Conservation (phyloP, 2,888 invertebrate genomes). For the Ischnura elegans region DNA sequence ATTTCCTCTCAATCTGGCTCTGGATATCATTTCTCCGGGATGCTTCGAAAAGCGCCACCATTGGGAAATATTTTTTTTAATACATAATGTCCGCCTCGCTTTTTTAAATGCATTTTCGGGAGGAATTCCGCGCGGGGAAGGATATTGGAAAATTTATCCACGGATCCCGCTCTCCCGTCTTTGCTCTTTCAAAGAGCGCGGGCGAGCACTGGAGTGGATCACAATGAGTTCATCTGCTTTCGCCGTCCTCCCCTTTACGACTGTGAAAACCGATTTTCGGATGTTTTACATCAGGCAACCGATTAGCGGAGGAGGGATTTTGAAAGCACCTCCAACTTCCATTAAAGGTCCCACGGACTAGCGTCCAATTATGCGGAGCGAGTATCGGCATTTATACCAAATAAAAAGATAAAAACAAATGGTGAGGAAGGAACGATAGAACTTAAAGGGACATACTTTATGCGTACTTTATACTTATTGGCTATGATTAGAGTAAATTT, state of each 20-base stretch:
- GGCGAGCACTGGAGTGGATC: background rate
- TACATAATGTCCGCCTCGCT: background rate
- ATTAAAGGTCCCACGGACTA: background rate
- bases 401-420: background rate
- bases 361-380: background rate
- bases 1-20: conserved; percentile 15
- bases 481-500: too few relatives aligned
- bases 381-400: background rate
- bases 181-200: background rate
- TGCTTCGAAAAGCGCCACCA: conserved; percentile 20
- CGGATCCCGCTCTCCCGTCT: background rate
- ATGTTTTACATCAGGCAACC: background rate
- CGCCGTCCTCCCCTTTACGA: background rate
- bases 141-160: background rate
- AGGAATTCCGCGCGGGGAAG: background rate
- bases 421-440: too few relatives aligned
- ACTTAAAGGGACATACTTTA: too few relatives aligned
- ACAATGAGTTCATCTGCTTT: background rate
- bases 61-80: background rate
- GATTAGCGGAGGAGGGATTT: background rate
- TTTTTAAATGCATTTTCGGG: conserved; percentile 10
- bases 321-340: background rate
- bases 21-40: conserved; percentile 14
- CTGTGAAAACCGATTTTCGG: conserved; percentile 22
- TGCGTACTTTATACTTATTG: too few relatives aligned